Base-by-base conservation (phyloP, 2,888 invertebrate genomes). In the Masnerella sp. region DNA sequence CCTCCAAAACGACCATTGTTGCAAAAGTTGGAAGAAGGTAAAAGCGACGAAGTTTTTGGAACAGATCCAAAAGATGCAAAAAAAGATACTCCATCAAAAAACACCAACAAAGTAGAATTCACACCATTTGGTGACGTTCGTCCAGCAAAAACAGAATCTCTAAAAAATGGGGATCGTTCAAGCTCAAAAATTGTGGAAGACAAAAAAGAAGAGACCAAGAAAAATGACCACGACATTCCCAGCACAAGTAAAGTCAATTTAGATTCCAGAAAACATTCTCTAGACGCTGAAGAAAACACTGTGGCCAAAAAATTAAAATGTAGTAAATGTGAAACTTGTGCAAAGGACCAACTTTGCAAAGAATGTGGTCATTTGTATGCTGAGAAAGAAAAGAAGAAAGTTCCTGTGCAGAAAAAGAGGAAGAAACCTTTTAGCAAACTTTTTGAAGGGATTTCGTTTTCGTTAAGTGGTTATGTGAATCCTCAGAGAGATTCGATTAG, bases 381-480 rank as follows among this genome's bases (percentile, higher is more conserved):
- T 2, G 45, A 69, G 8, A 77, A 79, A 12, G 71, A 42, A 11
- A 73, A 70, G 5, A 34, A 71, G 7, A 54, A 64, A 25, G 78
- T 75, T 47, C 73, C 76, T 62, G 22, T 5, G 12, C 2, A 43
- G 11, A 28, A 32, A 15, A 61, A 47, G 42, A 3, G 11, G 2
- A 69, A 11, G 4, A 54, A 47, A 15, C 12, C 34, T 0, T 87
- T 87, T 71, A 67, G 43, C 8, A 79, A 84, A 65, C 75, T 87
- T 3, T 80, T 87, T 34, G 81, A 81, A 4, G 82, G 78, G 30
- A 58, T 85, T 7, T 77, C 61, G 2, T 87, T 87, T 77, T 79
- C 87, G 0, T 77, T 87, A 2, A 87, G 87, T 69, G 87, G 87
- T 2, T 87, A 87, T 11, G 81, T 84, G 1, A 87, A 87, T 82